Evolutionary conservation across 2,888 invertebrate genomes (phyloP), one percentile per base, ranked within the genome.

Genomic region (Xestoiulus laeticollis): DNA sequence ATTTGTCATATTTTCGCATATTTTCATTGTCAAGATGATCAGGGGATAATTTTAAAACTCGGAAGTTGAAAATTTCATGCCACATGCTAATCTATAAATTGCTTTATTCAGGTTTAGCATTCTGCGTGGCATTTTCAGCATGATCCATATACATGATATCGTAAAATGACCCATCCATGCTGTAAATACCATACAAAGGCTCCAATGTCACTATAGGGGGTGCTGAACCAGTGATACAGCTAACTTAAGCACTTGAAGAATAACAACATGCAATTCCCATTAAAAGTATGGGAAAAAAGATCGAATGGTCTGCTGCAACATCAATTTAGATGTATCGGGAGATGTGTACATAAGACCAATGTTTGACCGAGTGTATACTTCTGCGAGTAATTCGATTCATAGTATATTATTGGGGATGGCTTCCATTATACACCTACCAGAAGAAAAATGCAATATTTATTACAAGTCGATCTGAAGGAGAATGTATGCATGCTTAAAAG

Each of bases 381-480:
- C 30, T 16, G 78, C 30, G 26, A 30, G 78, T 78, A 78, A 78
- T 78, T 78, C 30, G 78, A 78, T 78, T 30, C 78, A 78, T 30
- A 78, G 26, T 30, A 26, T 30, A 78, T 78, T 78, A 78, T 30
- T 78, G 30, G 14, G 10, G 30, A 26, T 78, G 78, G 14, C 30
- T 78, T 78, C 78, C 30, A 78, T 30, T 78, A 22, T 22, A 59
- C 6, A 38, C 38, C 38, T 38, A 48, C 48, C 4, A 6, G 22
- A 12, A 14, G 8, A 26, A 78, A 78, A 30, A 78, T 78, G 78
- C 26, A 78, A 78, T 78, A 78, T 78, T 78, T 78, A 78, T 78
- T 78, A 26, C 30, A 14, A 78, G 78, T 30, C 30, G 30, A 78
- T 78, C 30, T 30, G 8, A 12, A 68, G 68, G 26, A 44, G 14